Conservation (phyloP, 2,113 vertebrate species). For the Odobenus rosmarus region DNA sequence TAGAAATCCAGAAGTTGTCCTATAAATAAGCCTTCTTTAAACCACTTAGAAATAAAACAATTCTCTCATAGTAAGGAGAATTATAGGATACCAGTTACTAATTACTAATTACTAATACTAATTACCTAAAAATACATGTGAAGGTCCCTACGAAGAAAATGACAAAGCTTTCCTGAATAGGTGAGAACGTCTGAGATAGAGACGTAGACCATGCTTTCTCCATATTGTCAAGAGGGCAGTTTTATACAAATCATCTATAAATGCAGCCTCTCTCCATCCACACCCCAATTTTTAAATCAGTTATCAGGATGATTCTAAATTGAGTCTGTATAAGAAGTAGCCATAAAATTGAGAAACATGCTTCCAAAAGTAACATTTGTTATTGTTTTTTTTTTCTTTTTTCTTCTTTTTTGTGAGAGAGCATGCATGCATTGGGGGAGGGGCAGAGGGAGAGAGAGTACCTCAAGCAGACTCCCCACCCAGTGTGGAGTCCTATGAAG, state of each 20-base stretch:
- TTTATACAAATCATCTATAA: background rate
- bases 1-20: background rate
- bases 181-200: background rate
- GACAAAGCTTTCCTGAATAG: background rate
- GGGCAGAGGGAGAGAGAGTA: no score
- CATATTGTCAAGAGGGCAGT: rapidly evolving
- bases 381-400: no score
- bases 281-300: no score
- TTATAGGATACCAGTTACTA: no score
- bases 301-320: background rate
- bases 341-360: background rate
- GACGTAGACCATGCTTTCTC: background rate
- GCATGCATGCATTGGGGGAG: no score
- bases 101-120: background rate
- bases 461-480: no score
- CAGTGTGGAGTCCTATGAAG: no score
- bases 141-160: background rate
- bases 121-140: background rate
- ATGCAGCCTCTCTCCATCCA: background rate
- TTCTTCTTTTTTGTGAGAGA: no score
- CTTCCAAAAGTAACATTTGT: background rate
- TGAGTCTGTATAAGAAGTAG: background rate
- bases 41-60: background rate
- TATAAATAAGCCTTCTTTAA: background rate
- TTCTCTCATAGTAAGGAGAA: background rate